These are phyloP conservation scores for Cryptocephalus moraei DNA, from an alignment of 2,888 invertebrate genomes.

Conservation along the genomic window DNA sequence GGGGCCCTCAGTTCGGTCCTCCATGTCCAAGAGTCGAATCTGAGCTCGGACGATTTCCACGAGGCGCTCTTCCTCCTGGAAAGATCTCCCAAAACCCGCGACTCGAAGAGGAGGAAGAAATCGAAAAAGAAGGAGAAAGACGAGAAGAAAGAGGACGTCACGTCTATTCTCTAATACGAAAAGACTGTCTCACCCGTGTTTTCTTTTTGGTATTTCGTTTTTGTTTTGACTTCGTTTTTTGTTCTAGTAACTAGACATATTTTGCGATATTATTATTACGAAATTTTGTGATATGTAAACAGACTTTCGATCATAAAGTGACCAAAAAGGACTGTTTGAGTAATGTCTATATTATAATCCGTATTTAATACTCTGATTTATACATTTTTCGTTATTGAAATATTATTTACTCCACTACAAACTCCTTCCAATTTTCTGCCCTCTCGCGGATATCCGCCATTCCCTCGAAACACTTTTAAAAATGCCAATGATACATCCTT, in stretches of 20 bases:
- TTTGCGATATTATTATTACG: neutral
- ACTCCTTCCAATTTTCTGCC: no score
- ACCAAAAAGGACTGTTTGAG: conserved; percentile 8
- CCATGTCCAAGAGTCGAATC: conserved; percentile 46
- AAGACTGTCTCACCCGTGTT: conserved; percentile 9
- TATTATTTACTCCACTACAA: no score
- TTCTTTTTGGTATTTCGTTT: no score
- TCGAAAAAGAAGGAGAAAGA: conserved; percentile 40
- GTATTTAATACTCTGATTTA: no score
- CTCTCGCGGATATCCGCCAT: no score
- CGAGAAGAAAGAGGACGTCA: conserved; percentile 38
- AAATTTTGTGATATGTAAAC: conserved; percentile 24
- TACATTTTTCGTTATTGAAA: no score
- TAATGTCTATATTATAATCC: no score
- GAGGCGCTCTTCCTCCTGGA: conserved; percentile 46
- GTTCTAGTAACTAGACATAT: no score
- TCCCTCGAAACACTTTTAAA: no score
- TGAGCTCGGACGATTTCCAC: conserved; percentile 48
- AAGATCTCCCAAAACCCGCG: conserved; percentile 42
- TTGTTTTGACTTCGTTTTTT: no score
- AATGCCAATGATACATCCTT: neutral
- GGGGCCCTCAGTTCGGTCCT: conserved; percentile 47
- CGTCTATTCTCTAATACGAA: conserved; percentile 37
- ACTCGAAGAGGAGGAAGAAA: conserved; percentile 40
- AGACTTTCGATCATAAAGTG: conserved; percentile 10